Conservation (phyloP, 1,140 invertebrate genomes). For the Akabosia matsudoensis region DNA sequence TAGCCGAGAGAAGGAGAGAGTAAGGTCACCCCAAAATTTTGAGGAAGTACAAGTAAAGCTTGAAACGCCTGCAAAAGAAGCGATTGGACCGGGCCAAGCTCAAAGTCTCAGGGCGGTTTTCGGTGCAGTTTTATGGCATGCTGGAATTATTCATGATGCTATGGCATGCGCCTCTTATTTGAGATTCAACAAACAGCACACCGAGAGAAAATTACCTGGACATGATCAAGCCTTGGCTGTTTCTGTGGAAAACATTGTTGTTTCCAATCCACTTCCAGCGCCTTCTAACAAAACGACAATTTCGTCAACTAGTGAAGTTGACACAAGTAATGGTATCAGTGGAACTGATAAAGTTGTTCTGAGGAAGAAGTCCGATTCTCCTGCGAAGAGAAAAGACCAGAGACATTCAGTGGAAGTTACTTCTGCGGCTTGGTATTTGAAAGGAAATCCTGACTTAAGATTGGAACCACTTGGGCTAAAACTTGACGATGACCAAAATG, state of each 20-base stretch:
- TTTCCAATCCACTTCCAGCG: not conserved
- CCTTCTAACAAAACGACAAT: not conserved
- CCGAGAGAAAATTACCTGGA: conserved; percentile 48
- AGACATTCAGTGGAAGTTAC: conserved; percentile 83
- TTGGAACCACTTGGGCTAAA: conserved; percentile 30
- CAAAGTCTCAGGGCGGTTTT: conserved; percentile 90
- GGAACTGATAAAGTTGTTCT: conserved; percentile 46
- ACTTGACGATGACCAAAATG: conserved; percentile 20
- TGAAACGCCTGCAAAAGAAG: conserved; percentile 65
- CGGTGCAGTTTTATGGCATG: conserved; percentile 94
- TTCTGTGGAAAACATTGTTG: not conserved
- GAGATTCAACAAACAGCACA: conserved; percentile 81
- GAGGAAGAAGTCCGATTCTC: conserved; percentile 33
- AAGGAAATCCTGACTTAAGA: conserved; percentile 37
- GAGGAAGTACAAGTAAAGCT: conserved; percentile 45
- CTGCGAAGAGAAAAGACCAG: conserved; percentile 55
- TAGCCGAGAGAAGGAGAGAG: conserved; percentile 35
- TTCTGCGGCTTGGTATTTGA: conserved; percentile 63
- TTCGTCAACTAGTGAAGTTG: conserved; percentile 41
- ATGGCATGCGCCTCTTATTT: conserved; percentile 95
- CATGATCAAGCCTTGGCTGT: conserved; percentile 57
- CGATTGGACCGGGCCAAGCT: conserved; percentile 85
- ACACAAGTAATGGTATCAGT: not conserved
- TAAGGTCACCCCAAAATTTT: conserved; percentile 27
- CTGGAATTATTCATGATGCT: conserved; percentile 93